These are phyloP conservation scores for Dicyrtomina minuta DNA, from an alignment of 2,888 invertebrate genomes.

Conservation along the genomic window DNA sequence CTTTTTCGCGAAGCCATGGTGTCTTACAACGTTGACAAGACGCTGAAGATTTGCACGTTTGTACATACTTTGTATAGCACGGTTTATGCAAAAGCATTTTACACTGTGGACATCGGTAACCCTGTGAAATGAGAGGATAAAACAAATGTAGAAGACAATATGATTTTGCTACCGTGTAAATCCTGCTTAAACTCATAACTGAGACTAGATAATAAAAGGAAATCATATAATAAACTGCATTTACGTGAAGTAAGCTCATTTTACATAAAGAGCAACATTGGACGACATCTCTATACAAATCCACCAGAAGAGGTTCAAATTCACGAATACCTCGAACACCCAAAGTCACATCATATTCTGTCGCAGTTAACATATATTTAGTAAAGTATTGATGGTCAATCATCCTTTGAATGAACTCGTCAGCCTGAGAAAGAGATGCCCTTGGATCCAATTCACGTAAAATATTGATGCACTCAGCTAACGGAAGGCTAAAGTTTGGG, in stretches of 20 bases:
- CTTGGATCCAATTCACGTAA: conserved; percentile 38
- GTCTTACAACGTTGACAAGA: conserved; percentile 32
- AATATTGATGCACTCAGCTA: conserved; percentile 42
- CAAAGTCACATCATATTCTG: conserved; percentile 43
- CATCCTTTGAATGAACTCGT: conserved; percentile 44
- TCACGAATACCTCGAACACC: conserved; percentile 46
- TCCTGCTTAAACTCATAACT: not conserved
- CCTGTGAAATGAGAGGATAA: conserved; percentile 21
- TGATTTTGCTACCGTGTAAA: not conserved
- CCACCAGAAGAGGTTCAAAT: conserved; percentile 37
- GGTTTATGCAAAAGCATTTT: conserved; percentile 31
- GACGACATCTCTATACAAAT: conserved; percentile 24
- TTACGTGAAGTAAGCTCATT: conserved; percentile 24
- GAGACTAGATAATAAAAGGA: not conserved
- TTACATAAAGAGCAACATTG: conserved; percentile 24
- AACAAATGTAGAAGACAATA: not conserved
- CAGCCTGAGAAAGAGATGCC: conserved; percentile 33
- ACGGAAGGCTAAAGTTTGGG: conserved; percentile 38
- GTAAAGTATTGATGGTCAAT: conserved; percentile 40
- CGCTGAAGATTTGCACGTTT: conserved; percentile 30
- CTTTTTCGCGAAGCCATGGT: conserved; percentile 31
- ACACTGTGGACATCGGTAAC: conserved; percentile 39
- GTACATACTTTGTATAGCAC: conserved; percentile 33
- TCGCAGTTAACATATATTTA: conserved; percentile 30
- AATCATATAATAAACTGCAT: not conserved